These are phyloP conservation scores for Oreochromis tanganicae DNA, from an alignment of 2,113 vertebrate species.

Conservation along the genomic window DNA sequence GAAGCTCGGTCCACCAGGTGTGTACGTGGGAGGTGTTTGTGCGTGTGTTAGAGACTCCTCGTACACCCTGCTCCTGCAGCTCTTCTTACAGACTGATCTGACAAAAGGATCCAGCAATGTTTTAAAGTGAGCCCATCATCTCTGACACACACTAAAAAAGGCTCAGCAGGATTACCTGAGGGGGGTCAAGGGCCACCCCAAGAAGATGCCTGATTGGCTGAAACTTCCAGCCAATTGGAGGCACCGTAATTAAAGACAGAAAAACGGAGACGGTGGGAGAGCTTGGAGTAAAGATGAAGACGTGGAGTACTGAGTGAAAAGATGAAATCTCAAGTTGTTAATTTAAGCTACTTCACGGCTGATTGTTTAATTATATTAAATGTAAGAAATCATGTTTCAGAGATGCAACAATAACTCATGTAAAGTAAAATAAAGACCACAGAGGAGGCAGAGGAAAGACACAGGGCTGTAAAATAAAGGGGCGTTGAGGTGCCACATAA, in stretches of 20 bases:
- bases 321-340: neutral
- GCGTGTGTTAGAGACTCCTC: conserved; percentile 1
- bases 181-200: conserved; percentile 33
- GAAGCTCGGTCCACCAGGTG: neutral
- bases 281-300: neutral
- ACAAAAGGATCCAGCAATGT: neutral
- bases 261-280: conserved; percentile 12
- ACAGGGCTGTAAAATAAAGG: conserved; percentile 11
- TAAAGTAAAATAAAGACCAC: neutral
- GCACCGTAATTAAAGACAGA: conserved; percentile 51
- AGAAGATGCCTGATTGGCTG: conserved; percentile 54
- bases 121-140: conserved; percentile 63
- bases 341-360: neutral
- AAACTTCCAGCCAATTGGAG: conserved; percentile 55
- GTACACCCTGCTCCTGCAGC: conserved; percentile 9
- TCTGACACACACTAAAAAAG: conserved; percentile 9
- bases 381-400: neutral
- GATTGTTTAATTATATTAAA: neutral
- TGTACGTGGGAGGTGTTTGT: neutral
- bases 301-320: neutral
- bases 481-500: conserved; percentile 50
- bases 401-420: neutral
- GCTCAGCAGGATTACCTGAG: conserved; percentile 23
- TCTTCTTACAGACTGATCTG: conserved; percentile 46
- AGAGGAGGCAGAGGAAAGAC: neutral